Base-by-base conservation (phyloP, 1,140 invertebrate genomes). In the Brachionus rotundiformis region DNA sequence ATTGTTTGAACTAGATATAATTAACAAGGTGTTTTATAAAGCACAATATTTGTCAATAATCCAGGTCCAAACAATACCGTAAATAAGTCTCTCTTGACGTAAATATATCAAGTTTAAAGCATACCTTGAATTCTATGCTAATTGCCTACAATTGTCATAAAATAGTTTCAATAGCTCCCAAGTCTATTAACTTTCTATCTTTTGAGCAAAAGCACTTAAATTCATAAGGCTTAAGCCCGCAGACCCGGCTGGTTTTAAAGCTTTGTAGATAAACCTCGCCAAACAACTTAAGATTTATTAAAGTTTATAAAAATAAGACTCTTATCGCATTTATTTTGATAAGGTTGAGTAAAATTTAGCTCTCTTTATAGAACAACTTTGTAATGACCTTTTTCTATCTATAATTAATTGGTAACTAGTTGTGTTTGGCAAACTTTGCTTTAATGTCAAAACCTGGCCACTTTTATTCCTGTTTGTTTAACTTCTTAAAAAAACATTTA, bases 91-190 rank as follows among this genome's bases (percentile, higher is more conserved):
- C 19, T 54, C 8, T 54, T 1, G 19, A 54, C 47, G 47, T 54
- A 54, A 54, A 54, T 8, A 54, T 54, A 54, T 54, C 47, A 54
- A 54, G 19, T 54, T 54, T 7, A 54, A 49, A 54, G 47, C 19
- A 54, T 54, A 54, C 47, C 47, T 54, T 54, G n/a, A 54, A 54
- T 54, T 54, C 47, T 54, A 54, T 54, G 47, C 47, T 54, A 54
- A 54, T 54, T 54, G 19, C 47, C 16, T 19, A 54, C 47, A 54
- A 54, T 54, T 54, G 47, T 54, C 47, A 54, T 54, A 54, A 54
- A 54, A 54, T 54, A 54, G 47, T 54, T 54, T 54, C 23, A 54
- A 54, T 54, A 54, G 47, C 47, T 54, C 47, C 47, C 47, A 16
- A 54, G 47, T 16, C 4, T 54, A 19, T 54, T 54, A 54, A 54